Base-by-base conservation (phyloP, 2,113 vertebrate genomes). In the Athene cunicularia region DNA sequence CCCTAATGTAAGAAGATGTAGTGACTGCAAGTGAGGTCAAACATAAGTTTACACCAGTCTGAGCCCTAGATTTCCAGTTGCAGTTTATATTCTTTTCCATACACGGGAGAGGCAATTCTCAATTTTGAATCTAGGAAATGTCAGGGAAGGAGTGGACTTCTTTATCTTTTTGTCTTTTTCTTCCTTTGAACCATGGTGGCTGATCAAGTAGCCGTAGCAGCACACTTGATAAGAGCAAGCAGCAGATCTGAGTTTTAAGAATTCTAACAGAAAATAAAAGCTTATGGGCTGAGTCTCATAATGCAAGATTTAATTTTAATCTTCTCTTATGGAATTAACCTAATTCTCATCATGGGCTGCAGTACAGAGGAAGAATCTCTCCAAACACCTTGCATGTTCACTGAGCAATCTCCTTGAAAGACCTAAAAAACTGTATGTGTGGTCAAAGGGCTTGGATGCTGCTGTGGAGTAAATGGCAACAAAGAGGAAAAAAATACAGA, bases 81-180 rank as follows among this genome's bases (percentile, higher is more conserved):
- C 28, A 64, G 9, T 58, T 56, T 15, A 27, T 23, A 33, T 19
- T 24, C 1, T 74, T 84, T 93, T 59, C 5, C 41, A 72, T 32
- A 67, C 3, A 11, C 14, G 37, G n/a, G 15, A 84, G 19, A 81
- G 32, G 18, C 5, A 49, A 56, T 47, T 58, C 14, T 49, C 21
- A 56, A 47, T 39, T 32, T 58, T 53, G 21, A 76, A 35, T 32
- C 9, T 53, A 28, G 30, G 14, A 82, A 87, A 71, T 66, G 8
- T 5, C 11, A 43, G 14, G 7, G 35, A 95, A 90, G 17, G 2
- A 81, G 11, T 2, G 1, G 0, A 30, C 1, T 37, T 62, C 3
- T 60, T 87, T 14, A 52, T 3, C 5, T 32, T 45, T 76, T 30
- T 52, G 24, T 59, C 11, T 10, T 53, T 13, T 68, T 55, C 20